Conservation (phyloP, 2,113 vertebrate species). For the Microcebus ravelobensis region DNA sequence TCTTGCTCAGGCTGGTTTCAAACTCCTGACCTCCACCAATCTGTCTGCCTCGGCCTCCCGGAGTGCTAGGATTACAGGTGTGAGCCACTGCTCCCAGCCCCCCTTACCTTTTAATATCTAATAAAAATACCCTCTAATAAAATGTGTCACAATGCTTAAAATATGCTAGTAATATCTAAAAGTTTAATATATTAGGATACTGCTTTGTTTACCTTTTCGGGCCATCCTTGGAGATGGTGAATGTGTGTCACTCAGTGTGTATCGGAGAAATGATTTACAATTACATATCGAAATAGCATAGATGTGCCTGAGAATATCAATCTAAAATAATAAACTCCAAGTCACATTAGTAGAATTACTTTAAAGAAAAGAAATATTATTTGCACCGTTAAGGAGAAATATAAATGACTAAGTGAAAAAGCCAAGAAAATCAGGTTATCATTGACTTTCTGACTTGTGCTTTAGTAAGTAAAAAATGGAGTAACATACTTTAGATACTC, state of each 20-base stretch:
- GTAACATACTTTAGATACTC: not conserved
- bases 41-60: too few species aligned
- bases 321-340: not conserved
- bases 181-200: not conserved
- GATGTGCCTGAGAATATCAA: not conserved
- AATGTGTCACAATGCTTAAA: not conserved
- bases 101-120: not conserved
- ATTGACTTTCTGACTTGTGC: not conserved
- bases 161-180: conserved; percentile 21
- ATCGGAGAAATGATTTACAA: not conserved
- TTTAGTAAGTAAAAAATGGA: not conserved
- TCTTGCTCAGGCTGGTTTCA: too few species aligned
- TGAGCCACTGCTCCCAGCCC: too few species aligned
- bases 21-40: too few species aligned
- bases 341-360: not conserved
- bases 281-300: not conserved
- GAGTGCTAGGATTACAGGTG: too few species aligned
- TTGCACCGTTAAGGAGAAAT: not conserved
- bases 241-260: not conserved
- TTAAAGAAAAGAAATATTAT: not conserved
- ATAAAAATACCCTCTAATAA: not conserved
- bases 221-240: not conserved
- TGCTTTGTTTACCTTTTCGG: not conserved
- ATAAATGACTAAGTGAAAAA: not conserved
- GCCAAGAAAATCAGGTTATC: not conserved